phyloP scores from a whole-genome alignment of 2,113 vertebrate genomes.

The Phrynosoma blainvillii region DNA sequence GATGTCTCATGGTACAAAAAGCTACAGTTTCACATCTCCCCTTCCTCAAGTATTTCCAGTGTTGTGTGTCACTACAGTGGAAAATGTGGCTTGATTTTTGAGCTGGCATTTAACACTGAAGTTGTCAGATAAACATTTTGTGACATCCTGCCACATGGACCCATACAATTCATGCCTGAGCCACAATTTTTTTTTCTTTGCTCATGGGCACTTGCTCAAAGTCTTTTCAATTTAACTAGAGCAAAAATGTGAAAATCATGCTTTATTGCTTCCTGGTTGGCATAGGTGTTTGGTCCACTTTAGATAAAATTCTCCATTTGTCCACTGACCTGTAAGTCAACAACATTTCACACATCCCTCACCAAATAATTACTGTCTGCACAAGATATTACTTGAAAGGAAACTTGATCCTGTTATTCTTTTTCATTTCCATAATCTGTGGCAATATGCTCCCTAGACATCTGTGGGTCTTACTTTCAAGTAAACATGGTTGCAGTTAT shows the following conservation, averaged over 20 bases:
- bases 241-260: slow-evolving; percentile 1
- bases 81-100: background rate
- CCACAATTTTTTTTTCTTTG: background rate
- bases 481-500: background rate
- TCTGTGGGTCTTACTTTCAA: background rate
- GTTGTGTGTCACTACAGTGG: background rate
- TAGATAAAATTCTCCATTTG: background rate
- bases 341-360: background rate
- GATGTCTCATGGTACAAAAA: background rate
- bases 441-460: background rate
- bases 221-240: background rate
- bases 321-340: background rate
- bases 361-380: background rate
- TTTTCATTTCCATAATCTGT: background rate
- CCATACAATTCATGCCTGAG: background rate
- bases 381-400: background rate
- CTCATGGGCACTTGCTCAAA: background rate
- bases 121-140: background rate
- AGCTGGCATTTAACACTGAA: background rate
- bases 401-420: background rate
- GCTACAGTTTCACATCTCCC: background rate
- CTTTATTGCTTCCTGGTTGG: background rate
- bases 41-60: background rate
- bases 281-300: background rate
- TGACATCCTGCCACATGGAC: background rate